These are phyloP conservation scores for Acanthurus tractus DNA, from an alignment of 2,797 vertebrate genomes.

Conservation along the genomic window DNA sequence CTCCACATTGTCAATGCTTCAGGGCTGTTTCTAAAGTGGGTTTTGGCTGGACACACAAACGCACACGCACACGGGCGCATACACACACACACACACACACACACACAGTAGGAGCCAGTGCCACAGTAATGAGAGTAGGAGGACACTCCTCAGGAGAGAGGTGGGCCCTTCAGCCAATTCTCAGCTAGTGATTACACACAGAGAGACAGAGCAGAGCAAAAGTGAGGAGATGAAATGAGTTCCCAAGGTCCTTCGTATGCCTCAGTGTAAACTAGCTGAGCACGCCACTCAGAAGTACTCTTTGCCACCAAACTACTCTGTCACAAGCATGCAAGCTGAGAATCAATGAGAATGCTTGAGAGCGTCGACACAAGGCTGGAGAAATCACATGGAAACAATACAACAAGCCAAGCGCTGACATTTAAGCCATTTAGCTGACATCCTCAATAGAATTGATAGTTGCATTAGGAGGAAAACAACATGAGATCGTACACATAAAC, in stretches of 20 bases:
- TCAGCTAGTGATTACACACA: conserved; percentile 66
- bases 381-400: neutral
- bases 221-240: conserved; percentile 56
- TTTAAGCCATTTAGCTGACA: conserved; percentile 5
- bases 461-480: conserved; percentile 4
- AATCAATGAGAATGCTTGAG: neutral
- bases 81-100: conserved; percentile 20
- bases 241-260: conserved; percentile 15
- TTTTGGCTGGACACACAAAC: conserved; percentile 41
- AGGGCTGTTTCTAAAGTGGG: conserved; percentile 59
- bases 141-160: conserved; percentile 80
- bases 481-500: conserved; percentile 19
- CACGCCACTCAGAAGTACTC: conserved; percentile 29
- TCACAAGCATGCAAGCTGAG: conserved; percentile 21
- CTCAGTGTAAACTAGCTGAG: conserved; percentile 52
- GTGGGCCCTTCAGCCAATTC: conserved; percentile 74
- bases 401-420: conserved; percentile 10
- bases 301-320: conserved; percentile 39
- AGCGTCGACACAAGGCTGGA: neutral
- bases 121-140: conserved; percentile 80
- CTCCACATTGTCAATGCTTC: conserved; percentile 48
- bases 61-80: conserved; percentile 23
- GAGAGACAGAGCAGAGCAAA: conserved; percentile 57
- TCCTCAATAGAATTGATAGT: conserved; percentile 7
- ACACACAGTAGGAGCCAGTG: conserved; percentile 38